A percentile compares a stretch with the other conserved stretches of the same genome.
Conservation (phyloP, 2,113 vertebrate species). For the Gnathonemus longibarbis region DNA sequence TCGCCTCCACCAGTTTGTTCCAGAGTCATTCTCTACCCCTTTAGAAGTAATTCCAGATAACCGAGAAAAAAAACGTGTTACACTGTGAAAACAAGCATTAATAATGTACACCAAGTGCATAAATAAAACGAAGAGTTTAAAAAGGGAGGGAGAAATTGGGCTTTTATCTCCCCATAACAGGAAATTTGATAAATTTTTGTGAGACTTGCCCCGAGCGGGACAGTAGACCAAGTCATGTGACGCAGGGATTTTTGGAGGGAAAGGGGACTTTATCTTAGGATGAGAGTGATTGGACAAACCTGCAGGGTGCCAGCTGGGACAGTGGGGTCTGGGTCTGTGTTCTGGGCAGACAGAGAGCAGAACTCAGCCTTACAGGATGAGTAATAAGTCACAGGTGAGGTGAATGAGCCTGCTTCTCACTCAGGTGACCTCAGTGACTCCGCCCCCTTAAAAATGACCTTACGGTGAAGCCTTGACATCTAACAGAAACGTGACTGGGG, state of each 20-base stretch:
- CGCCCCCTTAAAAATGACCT: not conserved
- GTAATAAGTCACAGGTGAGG: not conserved
- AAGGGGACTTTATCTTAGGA: not conserved
- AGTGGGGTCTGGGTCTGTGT: not conserved
- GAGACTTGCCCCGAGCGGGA: not conserved
- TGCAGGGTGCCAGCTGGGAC: not conserved
- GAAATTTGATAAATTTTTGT: not conserved
- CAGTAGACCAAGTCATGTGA: not conserved
- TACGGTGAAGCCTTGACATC: not conserved
- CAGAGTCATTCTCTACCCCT: not conserved
- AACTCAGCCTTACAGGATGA: not conserved
- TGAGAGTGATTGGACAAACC: not conserved
- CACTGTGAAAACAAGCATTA: not conserved
- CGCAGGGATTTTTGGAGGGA: not conserved
- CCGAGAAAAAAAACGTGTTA: not conserved
- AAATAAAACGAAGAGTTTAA: not conserved
- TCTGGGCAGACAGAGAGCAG: not conserved
- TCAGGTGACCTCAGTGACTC: not conserved
- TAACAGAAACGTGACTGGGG: not conserved
- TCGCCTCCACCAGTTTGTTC: constrained; percentile 21
- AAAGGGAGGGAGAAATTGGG: not conserved
- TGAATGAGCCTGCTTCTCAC: not conserved
- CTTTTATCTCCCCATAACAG: not conserved
- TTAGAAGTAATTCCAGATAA: not conserved
- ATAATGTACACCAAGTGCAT: not conserved